These are phyloP conservation scores for Lepeophtheirus nordmannii DNA, from an alignment of 2,888 invertebrate genomes.

Conservation along the genomic window DNA sequence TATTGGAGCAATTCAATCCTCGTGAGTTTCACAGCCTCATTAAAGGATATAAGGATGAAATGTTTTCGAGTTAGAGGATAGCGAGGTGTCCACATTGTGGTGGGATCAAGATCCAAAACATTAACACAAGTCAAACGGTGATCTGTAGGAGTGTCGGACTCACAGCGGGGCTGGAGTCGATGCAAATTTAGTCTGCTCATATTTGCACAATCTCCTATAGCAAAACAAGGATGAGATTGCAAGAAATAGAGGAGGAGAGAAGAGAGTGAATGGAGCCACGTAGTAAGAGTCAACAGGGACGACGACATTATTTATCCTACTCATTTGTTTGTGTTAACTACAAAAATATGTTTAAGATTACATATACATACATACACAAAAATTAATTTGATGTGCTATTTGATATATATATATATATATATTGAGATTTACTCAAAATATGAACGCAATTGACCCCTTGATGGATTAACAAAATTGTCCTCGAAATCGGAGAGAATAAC, in stretches of 20 bases:
- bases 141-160: background rate
- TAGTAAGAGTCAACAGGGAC: too few species aligned
- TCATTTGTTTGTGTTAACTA: background rate
- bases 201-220: background rate
- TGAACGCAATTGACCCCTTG: too few species aligned
- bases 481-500: too few species aligned
- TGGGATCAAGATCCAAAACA: background rate
- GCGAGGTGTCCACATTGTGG: background rate
- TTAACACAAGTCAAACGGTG: background rate
- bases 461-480: too few species aligned
- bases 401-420: too few species aligned
- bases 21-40: background rate
- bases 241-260: background rate
- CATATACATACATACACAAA: background rate
- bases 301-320: too few species aligned
- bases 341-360: background rate
- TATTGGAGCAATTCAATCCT: background rate
- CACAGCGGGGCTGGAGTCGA: background rate
- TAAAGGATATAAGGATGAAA: background rate
- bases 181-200: background rate
- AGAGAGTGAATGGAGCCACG: too few species aligned
- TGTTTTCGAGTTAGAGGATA: background rate
- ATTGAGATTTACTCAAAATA: too few species aligned
- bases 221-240: background rate
- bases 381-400: too few species aligned